phyloP scores from a whole-genome alignment of 2,113 vertebrate genomes.

The Sinocyclocheilus maitianheensis region DNA sequence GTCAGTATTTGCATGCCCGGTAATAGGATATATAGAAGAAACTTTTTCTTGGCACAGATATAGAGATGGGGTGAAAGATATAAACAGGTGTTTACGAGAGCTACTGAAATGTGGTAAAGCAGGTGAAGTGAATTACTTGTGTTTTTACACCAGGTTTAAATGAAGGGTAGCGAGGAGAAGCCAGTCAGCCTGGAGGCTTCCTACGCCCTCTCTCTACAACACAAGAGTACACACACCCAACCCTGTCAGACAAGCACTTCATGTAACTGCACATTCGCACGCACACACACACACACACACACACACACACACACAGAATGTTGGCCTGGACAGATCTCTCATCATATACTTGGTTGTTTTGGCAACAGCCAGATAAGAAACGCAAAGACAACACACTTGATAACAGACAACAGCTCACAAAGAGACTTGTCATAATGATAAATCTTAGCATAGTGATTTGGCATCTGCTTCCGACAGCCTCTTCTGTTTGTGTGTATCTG shows the following conservation, averaged over 20 bases:
- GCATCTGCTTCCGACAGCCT: constrained; percentile 35
- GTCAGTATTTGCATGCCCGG: constrained; percentile 29
- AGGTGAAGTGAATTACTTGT: constrained; percentile 38
- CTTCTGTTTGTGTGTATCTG: constrained; percentile 26
- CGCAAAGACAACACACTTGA: constrained; percentile 64
- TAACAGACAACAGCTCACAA: constrained; percentile 47
- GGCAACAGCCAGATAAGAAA: constrained; percentile 63
- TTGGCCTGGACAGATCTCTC: constrained; percentile 22
- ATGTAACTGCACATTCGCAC: constrained; percentile 67
- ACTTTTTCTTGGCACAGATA: background rate
- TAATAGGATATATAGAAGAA: constrained; percentile 17
- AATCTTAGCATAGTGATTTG: constrained; percentile 47
- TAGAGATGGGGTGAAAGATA: constrained; percentile 10
- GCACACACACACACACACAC: constrained; percentile 37
- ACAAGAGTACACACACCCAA: constrained; percentile 49
- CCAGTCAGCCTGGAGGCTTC: constrained; percentile 43
- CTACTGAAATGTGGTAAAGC: constrained; percentile 42
- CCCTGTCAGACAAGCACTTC: constrained; percentile 58
- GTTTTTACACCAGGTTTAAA: constrained; percentile 38
- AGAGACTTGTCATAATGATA: constrained; percentile 45
- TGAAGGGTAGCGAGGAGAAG: constrained; percentile 40
- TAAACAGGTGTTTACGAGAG: constrained; percentile 38
- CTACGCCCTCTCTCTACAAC: constrained; percentile 28
- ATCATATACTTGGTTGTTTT: constrained; percentile 63
- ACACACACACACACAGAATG: constrained; percentile 9